A percentile compares a stretch with the other conserved stretches of the same genome.
Evolutionary conservation across 1,140 invertebrate species (phyloP).

Genomic region (Cryptotermes secundus): DNA sequence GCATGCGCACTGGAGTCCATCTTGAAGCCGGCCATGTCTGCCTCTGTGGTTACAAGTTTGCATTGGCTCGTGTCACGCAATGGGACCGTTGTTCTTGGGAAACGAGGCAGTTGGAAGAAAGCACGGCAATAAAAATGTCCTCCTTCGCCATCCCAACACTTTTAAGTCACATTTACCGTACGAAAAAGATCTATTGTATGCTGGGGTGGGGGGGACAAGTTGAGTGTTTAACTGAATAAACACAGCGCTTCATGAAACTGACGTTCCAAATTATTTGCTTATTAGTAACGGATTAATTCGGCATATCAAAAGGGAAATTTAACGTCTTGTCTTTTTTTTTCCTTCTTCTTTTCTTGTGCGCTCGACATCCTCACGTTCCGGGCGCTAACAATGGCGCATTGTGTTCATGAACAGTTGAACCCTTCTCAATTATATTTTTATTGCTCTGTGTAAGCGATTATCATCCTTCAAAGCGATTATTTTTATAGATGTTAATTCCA

Average conservation of each 20-base stretch:
- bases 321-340: not conserved
- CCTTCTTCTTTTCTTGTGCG: not conserved
- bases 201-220: not conserved
- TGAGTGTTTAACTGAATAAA: constrained; percentile 13
- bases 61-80: not conserved
- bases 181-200: not conserved
- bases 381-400: not conserved
- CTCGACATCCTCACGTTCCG: not conserved
- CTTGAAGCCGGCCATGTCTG: not conserved
- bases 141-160: not conserved
- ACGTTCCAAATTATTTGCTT: constrained; percentile 14
- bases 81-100: not conserved
- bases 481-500: not conserved
- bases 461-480: not conserved
- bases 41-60: not conserved
- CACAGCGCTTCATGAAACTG: not conserved
- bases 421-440: not conserved
- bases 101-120: not conserved
- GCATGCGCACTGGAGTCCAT: not conserved
- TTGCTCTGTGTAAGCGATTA: not conserved
- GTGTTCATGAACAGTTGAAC: not conserved
- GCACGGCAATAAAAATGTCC: not conserved
- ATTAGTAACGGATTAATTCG: constrained; percentile 17
- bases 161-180: not conserved
- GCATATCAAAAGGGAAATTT: constrained; percentile 17